A percentile compares a stretch with the other conserved stretches of the same genome.
Evolutionary conservation across 1,140 invertebrate genomes (phyloP).

Genomic region (Bemisia tabaci): DNA sequence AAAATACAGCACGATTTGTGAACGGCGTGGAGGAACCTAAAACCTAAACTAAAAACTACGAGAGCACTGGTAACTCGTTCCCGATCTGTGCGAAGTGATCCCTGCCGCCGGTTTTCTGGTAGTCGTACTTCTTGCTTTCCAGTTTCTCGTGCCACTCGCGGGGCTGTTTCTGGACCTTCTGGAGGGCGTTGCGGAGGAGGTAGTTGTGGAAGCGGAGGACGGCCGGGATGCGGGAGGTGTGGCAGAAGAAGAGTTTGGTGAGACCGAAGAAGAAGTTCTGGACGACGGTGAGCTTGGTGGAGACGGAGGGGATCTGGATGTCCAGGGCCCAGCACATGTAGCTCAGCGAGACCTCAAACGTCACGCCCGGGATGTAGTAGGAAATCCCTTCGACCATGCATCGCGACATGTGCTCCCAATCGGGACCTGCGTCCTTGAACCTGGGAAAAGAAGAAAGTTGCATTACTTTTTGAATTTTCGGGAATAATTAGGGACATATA

Average conservation of each 20-base stretch:
- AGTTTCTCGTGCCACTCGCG: slow-evolving; percentile 23
- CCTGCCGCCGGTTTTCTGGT: too few relatives aligned
- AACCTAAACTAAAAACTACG: too few relatives aligned
- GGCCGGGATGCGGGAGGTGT: slow-evolving; percentile 14
- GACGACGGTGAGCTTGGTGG: slow-evolving; percentile 22
- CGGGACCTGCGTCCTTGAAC: slow-evolving; percentile 24
- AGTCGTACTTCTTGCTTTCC: slow-evolving; percentile 25
- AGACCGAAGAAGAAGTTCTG: slow-evolving; percentile 19
- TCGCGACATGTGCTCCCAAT: slow-evolving; percentile 35
- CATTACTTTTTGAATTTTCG: too few relatives aligned
- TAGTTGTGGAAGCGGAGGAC: slow-evolving; percentile 16
- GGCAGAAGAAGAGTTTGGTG: slow-evolving; percentile 18
- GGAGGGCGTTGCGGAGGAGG: slow-evolving; percentile 10
- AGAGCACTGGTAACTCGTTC: too few relatives aligned
- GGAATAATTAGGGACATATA: too few relatives aligned
- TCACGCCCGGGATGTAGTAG: slow-evolving; percentile 25
- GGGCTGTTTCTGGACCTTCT: slow-evolving; percentile 24
- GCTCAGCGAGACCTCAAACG: slow-evolving; percentile 26
- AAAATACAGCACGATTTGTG: too few relatives aligned
- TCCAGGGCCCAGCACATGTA: slow-evolving; percentile 27
- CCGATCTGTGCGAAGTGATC: too few relatives aligned
- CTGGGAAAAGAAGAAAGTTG: too few relatives aligned
- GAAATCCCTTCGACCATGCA: slow-evolving; percentile 28
- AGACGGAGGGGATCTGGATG: slow-evolving; percentile 25
- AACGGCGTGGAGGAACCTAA: too few relatives aligned